These are phyloP conservation scores for Pantala flavescens DNA, from an alignment of 1,140 invertebrate species.

Conservation along the genomic window DNA sequence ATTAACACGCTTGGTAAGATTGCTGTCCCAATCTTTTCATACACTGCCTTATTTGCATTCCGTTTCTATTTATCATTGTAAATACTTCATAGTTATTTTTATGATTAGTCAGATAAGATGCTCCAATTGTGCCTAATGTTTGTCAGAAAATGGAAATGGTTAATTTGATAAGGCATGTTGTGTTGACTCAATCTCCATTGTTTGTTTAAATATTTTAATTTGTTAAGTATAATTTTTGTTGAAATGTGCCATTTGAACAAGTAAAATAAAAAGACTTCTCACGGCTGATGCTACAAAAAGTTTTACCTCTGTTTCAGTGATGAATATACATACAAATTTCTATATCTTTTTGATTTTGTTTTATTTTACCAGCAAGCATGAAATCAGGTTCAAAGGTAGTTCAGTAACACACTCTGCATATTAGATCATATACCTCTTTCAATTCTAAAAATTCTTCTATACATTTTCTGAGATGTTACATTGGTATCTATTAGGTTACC, in stretches of 20 bases:
- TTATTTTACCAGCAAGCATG: not conserved
- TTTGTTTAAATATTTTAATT: too few species aligned
- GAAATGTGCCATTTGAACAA: not conserved
- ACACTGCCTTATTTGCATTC: conserved; percentile 1
- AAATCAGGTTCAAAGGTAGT: not conserved
- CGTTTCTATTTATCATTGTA: conserved; percentile 3
- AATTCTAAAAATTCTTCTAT: not conserved
- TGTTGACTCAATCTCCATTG: too few species aligned
- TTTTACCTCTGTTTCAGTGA: too few species aligned
- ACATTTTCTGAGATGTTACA: too few species aligned
- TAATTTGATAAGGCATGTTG: not conserved
- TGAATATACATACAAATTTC: too few species aligned
- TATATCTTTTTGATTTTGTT: not conserved
- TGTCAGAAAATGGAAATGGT: not conserved
- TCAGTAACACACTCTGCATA: not conserved
- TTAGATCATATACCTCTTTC: not conserved
- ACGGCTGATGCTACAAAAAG: too few species aligned
- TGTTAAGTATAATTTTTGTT: too few species aligned
- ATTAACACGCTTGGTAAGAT: not conserved
- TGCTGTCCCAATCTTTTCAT: not conserved
- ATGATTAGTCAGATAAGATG: not conserved
- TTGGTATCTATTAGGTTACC: too few species aligned
- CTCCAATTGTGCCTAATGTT: not conserved
- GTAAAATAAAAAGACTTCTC: not conserved
- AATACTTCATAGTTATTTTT: not conserved